Evolutionary conservation across 2,888 invertebrate species (phyloP).

Genomic region (Xestobium rufovillosum): DNA sequence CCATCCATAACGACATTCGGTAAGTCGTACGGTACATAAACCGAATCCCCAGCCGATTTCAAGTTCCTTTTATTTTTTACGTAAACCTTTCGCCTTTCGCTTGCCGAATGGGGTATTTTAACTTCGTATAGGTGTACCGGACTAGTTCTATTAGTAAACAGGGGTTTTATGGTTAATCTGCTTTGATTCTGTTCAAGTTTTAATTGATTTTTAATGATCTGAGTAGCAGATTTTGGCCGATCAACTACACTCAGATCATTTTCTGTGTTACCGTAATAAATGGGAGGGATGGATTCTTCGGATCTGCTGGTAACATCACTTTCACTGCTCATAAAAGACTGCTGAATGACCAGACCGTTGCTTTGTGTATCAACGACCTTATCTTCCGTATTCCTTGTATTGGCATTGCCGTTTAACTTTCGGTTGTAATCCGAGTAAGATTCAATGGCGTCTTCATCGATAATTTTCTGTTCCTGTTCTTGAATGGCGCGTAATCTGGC

Average conservation of each 20-base stretch:
- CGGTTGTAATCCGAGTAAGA: conserved; percentile 37
- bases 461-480: conserved; percentile 24
- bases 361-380: background rate
- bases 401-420: conserved; percentile 30
- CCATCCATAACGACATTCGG: conserved; percentile 23
- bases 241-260: conserved; percentile 19
- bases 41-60: conserved; percentile 35
- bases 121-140: conserved; percentile 32
- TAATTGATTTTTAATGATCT: conserved; percentile 38
- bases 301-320: conserved; percentile 17
- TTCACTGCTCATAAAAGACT: background rate
- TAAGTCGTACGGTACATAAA: conserved; percentile 24
- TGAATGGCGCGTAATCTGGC: conserved; percentile 30
- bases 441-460: conserved; percentile 35
- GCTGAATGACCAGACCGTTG: background rate
- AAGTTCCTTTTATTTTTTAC: conserved; percentile 28
- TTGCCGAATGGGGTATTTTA: conserved; percentile 22
- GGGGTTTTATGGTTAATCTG: conserved; percentile 24
- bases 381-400: no score
- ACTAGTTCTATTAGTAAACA: conserved; percentile 34
- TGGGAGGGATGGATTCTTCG: conserved; percentile 31
- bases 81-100: conserved; percentile 18
- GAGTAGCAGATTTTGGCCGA: conserved; percentile 39
- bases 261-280: conserved; percentile 26
- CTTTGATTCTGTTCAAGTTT: conserved; percentile 26